A percentile compares a stretch with the other conserved stretches of the same genome.
phyloP scores from a whole-genome alignment of 2,888 invertebrate genomes.

The Acleris emargana region DNA sequence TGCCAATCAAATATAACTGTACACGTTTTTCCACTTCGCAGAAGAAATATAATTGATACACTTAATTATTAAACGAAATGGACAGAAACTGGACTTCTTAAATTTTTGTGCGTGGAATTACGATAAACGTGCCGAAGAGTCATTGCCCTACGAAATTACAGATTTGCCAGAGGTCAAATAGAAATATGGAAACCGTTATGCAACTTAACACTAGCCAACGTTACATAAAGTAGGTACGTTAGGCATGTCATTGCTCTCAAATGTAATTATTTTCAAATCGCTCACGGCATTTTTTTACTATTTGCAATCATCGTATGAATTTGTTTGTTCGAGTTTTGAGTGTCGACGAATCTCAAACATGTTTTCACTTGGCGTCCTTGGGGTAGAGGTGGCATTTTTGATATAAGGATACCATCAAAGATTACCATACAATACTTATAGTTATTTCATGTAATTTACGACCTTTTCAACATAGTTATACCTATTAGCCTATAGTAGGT shows the following conservation, averaged over 20 bases:
- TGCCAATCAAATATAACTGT: constrained; percentile 34
- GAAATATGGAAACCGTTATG: constrained; percentile 19
- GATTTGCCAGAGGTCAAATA: constrained; percentile 14
- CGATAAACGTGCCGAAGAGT: constrained; percentile 9
- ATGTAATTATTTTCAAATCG: not conserved
- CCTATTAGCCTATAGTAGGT: no score
- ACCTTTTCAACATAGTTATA: no score
- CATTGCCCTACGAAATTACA: constrained; percentile 15
- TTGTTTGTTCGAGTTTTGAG: no score
- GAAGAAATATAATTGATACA: constrained; percentile 33
- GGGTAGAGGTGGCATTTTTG: no score
- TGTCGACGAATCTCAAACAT: no score
- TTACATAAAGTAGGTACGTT: constrained; percentile 6
- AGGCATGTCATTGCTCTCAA: constrained; percentile 16
- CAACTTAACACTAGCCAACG: constrained; percentile 6
- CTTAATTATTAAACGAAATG: constrained; percentile 17
- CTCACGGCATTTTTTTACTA: no score
- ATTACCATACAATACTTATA: no score
- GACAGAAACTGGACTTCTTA: constrained; percentile 18
- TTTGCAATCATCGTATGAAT: no score
- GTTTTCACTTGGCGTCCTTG: no score
- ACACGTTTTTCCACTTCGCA: constrained; percentile 15
- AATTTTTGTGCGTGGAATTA: constrained; percentile 8
- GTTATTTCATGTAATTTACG: no score
- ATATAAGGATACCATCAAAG: no score